Base-by-base conservation (phyloP, 2,888 invertebrate genomes). In the Coecobrya sp. region DNA sequence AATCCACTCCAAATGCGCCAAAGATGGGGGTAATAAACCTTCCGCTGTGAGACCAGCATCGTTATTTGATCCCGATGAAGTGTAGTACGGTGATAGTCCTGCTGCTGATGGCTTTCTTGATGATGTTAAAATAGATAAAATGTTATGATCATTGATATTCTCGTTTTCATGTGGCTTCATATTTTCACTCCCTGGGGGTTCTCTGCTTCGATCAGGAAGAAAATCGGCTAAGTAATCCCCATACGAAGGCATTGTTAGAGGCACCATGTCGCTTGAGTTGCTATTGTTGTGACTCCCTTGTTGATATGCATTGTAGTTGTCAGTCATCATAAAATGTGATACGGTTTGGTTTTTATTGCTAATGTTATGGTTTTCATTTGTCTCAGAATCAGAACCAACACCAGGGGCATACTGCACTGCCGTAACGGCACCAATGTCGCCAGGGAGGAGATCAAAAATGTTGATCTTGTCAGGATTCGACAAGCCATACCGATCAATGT, bases 401-500 rank as follows among this genome's bases (percentile, higher is more conserved):
- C 45, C 93, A 86, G 91, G 90, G 81, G 91, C 94, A 93, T 87
- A 93, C 76, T 94, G 93, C 55, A 94, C 93, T 16, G 93, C 79
- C 25, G 95, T 94, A 87, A 94, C 93, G 59, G 93, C 76, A 30
- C 89, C 89, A 22, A 95, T 90, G 91, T 94, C 93, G 0, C 94
- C 95, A 52, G 95, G 95, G 16, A 95, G 93, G 19, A 95, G 93
- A 93, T 95, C 94, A 13, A 95, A 92, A 86, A 95, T 94, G 73
- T 94, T 93, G 36, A 94, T 86, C 73, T 93, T 93, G 91, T 91
- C 90, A 86, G 86, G 36, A 70, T 79, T 86, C 65, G 86, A 79
- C 76, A 76, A 42, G 85, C 27, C 76, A 70, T 42, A 25, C 0
- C 36, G 68, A 89, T 55, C 59, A 45, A 59, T 84, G 45, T 30